Evolutionary conservation across 2,113 vertebrate genomes (phyloP).

Genomic region (Kobus ellipsiprymnus): DNA sequence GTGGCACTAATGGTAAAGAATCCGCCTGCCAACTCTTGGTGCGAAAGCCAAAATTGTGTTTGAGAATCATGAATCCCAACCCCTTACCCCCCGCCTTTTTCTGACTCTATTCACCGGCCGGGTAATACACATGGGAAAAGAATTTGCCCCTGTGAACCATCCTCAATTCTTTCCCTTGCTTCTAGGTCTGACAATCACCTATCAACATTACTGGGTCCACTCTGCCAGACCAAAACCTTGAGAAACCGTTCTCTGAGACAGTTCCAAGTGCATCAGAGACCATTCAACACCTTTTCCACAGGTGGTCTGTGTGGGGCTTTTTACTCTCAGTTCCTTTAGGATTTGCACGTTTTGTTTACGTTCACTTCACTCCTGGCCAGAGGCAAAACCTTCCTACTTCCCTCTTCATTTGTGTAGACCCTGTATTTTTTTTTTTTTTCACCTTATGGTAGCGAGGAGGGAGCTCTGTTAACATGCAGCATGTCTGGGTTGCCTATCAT

Average conservation of each 20-base stretch:
- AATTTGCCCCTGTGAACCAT: not conserved
- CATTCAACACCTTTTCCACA: not conserved
- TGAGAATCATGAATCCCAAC: not conserved
- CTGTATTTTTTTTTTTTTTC: not conserved
- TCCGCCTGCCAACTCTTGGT: not conserved
- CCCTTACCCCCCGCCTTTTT: not conserved
- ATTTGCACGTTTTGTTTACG: not conserved
- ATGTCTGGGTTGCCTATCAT: not conserved
- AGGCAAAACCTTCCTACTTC: not conserved
- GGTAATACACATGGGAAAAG: not conserved
- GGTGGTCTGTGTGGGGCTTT: not conserved
- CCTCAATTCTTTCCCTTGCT: not conserved
- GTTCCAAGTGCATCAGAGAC: not conserved
- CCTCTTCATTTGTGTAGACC: not conserved
- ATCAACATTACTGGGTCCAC: not conserved
- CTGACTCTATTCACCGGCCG: not conserved
- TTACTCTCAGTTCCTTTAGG: not conserved
- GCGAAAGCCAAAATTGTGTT: not conserved
- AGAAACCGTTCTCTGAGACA: not conserved
- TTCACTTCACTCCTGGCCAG: not conserved
- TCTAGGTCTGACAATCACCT: not conserved
- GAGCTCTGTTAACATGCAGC: constrained; percentile 30
- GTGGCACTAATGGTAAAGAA: not conserved
- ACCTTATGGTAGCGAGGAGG: not conserved
- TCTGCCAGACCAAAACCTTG: not conserved